A percentile compares a stretch with the other conserved stretches of the same genome.
phyloP scores from a whole-genome alignment of 2,888 invertebrate species.

The Abscondita cerata region DNA sequence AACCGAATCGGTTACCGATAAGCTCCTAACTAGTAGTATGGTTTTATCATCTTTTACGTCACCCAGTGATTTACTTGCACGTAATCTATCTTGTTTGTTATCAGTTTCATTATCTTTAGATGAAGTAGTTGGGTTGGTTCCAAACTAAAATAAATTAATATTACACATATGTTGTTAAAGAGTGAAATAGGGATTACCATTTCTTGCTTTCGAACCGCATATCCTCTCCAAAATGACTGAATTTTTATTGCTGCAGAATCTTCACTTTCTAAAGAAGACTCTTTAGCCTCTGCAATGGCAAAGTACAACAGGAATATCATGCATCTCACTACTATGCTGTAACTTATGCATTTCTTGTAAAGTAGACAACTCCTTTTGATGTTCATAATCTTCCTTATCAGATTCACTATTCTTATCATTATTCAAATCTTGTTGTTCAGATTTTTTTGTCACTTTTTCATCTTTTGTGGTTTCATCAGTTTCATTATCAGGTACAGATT shows the following conservation, averaged over 20 bases:
- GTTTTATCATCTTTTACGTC: conserved; percentile 2
- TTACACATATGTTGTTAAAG: not conserved
- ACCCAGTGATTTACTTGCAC: conserved; percentile 10
- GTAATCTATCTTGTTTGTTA: not conserved
- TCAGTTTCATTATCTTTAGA: not conserved
- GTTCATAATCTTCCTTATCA: not conserved
- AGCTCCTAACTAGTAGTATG: not conserved
- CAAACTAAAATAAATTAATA: not conserved
- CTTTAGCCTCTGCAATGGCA: too few relatives aligned
- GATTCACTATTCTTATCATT: not conserved
- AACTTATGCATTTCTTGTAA: not conserved
- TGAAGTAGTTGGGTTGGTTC: conserved; percentile 36
- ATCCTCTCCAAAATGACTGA: conserved; percentile 32
- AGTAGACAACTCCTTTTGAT: not conserved
- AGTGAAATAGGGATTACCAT: too few relatives aligned
- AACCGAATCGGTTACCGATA: conserved; percentile 16
- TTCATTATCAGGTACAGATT: too few relatives aligned
- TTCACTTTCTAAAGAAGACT: too few relatives aligned
- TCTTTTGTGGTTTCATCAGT: conserved; percentile 3
- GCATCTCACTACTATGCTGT: conserved; percentile 2
- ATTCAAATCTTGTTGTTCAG: not conserved
- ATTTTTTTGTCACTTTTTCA: conserved; percentile 11
- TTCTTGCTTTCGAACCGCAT: not conserved
- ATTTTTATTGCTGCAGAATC: conserved; percentile 28
- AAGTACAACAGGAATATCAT: too few relatives aligned